These are phyloP conservation scores for Bothrops jararaca DNA, from an alignment of 2,113 vertebrate genomes.

Conservation along the genomic window DNA sequence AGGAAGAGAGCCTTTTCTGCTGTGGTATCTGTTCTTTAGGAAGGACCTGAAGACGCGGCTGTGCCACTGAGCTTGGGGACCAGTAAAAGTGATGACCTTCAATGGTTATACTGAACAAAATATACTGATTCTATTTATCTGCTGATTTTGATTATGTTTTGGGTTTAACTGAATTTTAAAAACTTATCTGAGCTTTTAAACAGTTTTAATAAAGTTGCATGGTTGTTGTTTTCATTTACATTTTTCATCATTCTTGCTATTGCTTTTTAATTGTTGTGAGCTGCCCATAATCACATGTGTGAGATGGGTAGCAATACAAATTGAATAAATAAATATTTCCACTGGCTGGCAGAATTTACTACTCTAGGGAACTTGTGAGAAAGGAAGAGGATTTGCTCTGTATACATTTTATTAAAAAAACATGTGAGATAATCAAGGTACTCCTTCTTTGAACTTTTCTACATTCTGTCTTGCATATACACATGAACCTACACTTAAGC, in stretches of 20 bases:
- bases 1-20: background rate
- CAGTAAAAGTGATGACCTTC: background rate
- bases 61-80: background rate
- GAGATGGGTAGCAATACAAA: background rate
- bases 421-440: slow-evolving; percentile 66
- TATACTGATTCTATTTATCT: background rate
- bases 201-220: background rate
- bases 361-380: slow-evolving; percentile 25
- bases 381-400: slow-evolving; percentile 42
- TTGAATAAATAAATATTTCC: slow-evolving; percentile 1
- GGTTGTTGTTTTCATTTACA: background rate
- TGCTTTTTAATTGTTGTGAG: background rate
- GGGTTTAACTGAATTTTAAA: background rate
- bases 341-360: background rate
- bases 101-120: background rate
- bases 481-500: background rate
- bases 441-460: background rate
- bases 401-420: slow-evolving; percentile 57
- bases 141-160: background rate
- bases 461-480: slow-evolving; percentile 18
- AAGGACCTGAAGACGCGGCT: background rate
- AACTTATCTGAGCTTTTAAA: background rate
- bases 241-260: background rate
- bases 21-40: background rate
- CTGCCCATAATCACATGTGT: background rate